phyloP scores from a whole-genome alignment of 2,113 vertebrate genomes.

The Nyctereutes procyonoides region DNA sequence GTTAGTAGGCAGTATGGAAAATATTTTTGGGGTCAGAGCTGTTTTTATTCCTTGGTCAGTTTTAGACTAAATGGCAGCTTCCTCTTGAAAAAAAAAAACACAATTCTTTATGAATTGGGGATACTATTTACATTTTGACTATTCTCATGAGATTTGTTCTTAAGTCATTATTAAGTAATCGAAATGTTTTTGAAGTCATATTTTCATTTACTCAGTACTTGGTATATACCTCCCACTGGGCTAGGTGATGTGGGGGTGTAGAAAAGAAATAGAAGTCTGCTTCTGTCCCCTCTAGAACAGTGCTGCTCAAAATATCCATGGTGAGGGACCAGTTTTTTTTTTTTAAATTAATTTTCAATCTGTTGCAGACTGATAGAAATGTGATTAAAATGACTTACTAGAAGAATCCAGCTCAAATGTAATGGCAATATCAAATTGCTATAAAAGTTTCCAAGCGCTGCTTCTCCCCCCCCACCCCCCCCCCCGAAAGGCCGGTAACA shows the following conservation, averaged over 20 bases:
- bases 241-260: neutral
- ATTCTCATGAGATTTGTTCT: neutral
- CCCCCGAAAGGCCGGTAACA: rapidly evolving
- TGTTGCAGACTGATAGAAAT: conserved; percentile 24
- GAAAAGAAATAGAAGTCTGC: conserved; percentile 26
- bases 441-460: neutral
- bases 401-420: neutral
- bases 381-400: conserved; percentile 30
- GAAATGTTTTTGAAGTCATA: neutral
- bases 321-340: neutral
- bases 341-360: conserved; percentile 47
- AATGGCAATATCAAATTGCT: neutral
- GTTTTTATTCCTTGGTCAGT: conserved; percentile 39
- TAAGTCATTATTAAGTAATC: neutral
- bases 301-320: conserved; percentile 22
- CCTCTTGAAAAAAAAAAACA: neutral
- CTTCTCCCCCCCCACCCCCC: too few relatives aligned
- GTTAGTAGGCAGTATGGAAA: neutral
- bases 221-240: neutral
- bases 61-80: conserved; percentile 12
- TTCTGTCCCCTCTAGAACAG: neutral
- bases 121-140: neutral
- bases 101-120: conserved; percentile 12
- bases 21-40: conserved; percentile 16
- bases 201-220: conserved; percentile 12